phyloP scores from a whole-genome alignment of 1,140 invertebrate genomes.

The Andrena cerasifolii region DNA sequence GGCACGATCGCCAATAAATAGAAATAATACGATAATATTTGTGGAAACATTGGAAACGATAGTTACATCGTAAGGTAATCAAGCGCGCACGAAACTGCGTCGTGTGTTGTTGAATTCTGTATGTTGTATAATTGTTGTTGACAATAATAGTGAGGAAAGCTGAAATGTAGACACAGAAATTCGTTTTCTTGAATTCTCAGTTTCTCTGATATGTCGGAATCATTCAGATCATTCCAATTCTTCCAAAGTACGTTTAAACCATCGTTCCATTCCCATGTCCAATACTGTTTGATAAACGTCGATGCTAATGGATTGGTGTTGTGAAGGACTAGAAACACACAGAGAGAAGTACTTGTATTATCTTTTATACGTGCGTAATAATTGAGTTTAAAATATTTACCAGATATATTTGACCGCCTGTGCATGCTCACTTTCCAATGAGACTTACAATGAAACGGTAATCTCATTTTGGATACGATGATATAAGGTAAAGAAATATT shows the following conservation, averaged over 20 bases:
- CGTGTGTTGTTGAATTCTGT: conserved; percentile 85
- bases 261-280: conserved; percentile 81
- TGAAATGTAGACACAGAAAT: conserved; percentile 78
- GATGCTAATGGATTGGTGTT: conserved; percentile 59
- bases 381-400: conserved; percentile 63
- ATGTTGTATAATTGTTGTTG: conserved; percentile 82
- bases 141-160: conserved; percentile 81
- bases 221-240: conserved; percentile 60
- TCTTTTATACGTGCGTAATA: neutral
- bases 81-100: conserved; percentile 82
- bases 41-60: conserved; percentile 15
- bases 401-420: conserved; percentile 70
- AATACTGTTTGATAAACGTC: conserved; percentile 74
- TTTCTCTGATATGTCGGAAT: conserved; percentile 61
- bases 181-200: conserved; percentile 80
- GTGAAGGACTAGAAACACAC: conserved; percentile 64
- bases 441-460: conserved; percentile 81
- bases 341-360: conserved; percentile 6
- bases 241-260: conserved; percentile 73
- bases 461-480: conserved; percentile 75
- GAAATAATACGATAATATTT: neutral
- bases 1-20: neutral
- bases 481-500: conserved; percentile 82
- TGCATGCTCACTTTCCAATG: conserved; percentile 82
- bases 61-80: conserved; percentile 83